Evolutionary conservation across 1,140 invertebrate species (phyloP).

Genomic region (Sycophila sp.): DNA sequence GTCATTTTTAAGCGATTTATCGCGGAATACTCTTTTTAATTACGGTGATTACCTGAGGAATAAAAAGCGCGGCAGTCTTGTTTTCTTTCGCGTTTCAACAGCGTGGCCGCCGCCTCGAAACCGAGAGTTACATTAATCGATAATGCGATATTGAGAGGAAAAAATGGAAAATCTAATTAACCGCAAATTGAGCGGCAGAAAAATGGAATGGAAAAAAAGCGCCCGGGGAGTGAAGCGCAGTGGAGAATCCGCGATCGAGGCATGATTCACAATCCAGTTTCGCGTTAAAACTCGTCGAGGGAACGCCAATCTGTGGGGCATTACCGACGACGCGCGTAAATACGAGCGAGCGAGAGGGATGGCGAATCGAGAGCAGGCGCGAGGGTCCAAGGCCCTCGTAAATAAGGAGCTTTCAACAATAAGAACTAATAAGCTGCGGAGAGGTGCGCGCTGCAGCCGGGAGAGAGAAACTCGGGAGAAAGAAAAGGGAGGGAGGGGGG

Average conservation of each 20-base stretch:
- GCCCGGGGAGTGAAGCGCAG: not conserved
- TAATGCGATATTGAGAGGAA: too few relatives aligned
- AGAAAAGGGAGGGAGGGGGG: not conserved
- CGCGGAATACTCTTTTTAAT: not conserved
- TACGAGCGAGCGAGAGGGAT: too few relatives aligned
- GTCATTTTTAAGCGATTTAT: not conserved
- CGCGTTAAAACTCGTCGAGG: too few relatives aligned
- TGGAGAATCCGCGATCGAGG: too few relatives aligned
- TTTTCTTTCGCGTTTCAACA: too few relatives aligned
- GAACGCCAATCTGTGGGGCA: too few relatives aligned
- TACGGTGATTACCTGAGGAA: not conserved
- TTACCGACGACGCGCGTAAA: too few relatives aligned
- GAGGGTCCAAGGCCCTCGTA: too few relatives aligned
- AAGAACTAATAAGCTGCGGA: conserved; percentile 38
- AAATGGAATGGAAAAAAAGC: not conserved
- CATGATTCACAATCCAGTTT: conserved; percentile 1
- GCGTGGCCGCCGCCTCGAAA: too few relatives aligned
- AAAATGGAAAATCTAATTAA: too few relatives aligned
- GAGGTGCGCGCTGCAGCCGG: not conserved
- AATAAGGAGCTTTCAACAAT: conserved; percentile 37
- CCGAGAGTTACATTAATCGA: too few relatives aligned
- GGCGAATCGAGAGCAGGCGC: too few relatives aligned
- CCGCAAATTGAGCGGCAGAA: not conserved
- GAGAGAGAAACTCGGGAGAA: conserved; percentile 6
- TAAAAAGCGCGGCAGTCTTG: not conserved